phyloP scores from a whole-genome alignment of 2,113 vertebrate genomes.

The Mixornis gularis region DNA sequence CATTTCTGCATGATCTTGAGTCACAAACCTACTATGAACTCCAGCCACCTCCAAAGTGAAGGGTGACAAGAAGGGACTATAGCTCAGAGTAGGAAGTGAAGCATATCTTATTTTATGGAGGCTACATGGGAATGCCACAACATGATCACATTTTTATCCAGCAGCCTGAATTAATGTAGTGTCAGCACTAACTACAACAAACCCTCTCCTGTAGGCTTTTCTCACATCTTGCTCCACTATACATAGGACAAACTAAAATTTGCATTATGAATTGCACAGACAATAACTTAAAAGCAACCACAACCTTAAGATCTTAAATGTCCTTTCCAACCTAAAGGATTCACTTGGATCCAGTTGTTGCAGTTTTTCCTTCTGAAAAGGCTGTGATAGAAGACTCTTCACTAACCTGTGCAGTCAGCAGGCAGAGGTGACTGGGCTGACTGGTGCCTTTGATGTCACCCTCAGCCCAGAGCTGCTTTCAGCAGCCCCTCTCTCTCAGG shows the following conservation, averaged over 20 bases:
- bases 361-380: not conserved
- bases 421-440: not conserved
- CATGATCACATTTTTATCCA: not conserved
- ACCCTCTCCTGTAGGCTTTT: not conserved
- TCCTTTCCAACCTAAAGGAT: not conserved
- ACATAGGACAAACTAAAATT: not conserved
- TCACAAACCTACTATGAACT: not conserved
- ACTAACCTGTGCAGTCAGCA: fast-evolving
- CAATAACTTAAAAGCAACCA: not conserved
- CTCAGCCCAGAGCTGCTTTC: not conserved
- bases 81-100: not conserved
- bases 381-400: not conserved
- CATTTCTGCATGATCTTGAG: not conserved
- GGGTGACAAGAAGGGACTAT: not conserved
- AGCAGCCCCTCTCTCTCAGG: not conserved
- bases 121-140: not conserved
- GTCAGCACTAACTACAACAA: not conserved
- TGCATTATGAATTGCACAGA: not conserved
- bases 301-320: not conserved
- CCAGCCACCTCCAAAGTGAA: not conserved
- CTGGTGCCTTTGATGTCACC: not conserved
- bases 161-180: not conserved
- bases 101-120: not conserved
- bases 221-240: not conserved
- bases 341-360: not conserved